Base-by-base conservation (phyloP, 1,140 invertebrate species). In the Mizuhopecten yessoensis region DNA sequence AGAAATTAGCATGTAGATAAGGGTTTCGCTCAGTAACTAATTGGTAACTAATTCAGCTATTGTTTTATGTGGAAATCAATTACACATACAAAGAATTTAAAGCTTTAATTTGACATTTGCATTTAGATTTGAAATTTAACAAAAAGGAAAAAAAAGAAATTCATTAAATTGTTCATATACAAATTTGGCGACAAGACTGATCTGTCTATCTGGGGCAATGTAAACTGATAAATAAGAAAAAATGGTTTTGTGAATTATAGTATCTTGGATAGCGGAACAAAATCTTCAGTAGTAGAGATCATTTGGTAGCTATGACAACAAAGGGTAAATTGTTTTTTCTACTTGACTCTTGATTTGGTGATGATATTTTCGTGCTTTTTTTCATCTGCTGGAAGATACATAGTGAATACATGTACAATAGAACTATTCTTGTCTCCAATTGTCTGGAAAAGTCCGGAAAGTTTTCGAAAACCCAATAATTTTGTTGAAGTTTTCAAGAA, bases 121-220 rank as follows among this genome's bases (percentile, higher is more conserved):
- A 75, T 75, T 75, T 75, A 75, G 57, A 75, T 75, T n/a, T 75
- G n/a, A 29, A n/a, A 29, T 75, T 75, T 7, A 75, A 29, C n/a
- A 29, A 29, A 75, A 75, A 75, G 29, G 29, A 75, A 75, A 75
- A 45, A 2, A 11, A 9, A 75, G 1, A 29, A 17, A 75, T 29
- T 75, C 29, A 75, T 75, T 75, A 75, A 75, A 75, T 75, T 75
- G 57, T 75, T 75, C 57, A 75, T 75, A 3, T n/a, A 75, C 57
- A 75, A 75, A 5, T 75, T 75, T 75, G 57, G 57, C n/a, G 57
- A 75, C 57, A 29, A n/a, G 57, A n/a, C 23, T n/a, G 57, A 75
- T n/a, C n/a, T 29, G 57, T 29, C 2, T 75, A 29, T 75, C 9
- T n/a, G 57, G n/a, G 5, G n/a, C 23, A 75, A 29, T 1, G 17